phyloP scores from a whole-genome alignment of 2,888 invertebrate genomes.

The Ophion obscuratus region DNA sequence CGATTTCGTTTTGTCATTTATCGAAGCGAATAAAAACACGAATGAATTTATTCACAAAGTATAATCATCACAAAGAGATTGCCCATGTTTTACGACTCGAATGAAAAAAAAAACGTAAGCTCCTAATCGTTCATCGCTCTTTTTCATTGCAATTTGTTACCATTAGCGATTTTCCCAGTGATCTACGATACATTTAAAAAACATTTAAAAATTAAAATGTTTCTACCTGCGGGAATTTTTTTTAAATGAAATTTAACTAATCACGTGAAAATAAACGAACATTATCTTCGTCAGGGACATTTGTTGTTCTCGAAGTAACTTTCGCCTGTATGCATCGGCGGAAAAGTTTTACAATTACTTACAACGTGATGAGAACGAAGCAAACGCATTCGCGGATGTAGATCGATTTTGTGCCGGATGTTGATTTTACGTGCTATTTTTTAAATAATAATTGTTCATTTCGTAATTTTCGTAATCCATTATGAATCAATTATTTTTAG shows the following conservation, averaged over 20 bases:
- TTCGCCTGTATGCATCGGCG: too few species aligned
- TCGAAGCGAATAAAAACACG: not conserved
- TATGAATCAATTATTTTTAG: not conserved
- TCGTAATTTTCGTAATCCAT: not conserved
- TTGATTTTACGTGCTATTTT: not conserved
- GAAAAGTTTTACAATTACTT: too few species aligned
- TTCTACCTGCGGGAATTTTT: too few species aligned
- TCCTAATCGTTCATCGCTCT: not conserved
- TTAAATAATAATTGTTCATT: not conserved
- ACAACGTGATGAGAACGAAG: too few species aligned
- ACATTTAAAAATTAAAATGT: not conserved
- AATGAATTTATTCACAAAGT: not conserved
- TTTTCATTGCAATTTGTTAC: not conserved
- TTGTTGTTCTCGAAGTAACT: too few species aligned
- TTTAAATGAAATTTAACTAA: too few species aligned
- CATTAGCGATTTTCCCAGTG: not conserved
- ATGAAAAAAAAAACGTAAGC: not conserved
- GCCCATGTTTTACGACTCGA: not conserved
- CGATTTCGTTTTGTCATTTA: slow-evolving; percentile 14
- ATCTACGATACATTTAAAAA: not conserved
- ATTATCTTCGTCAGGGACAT: too few species aligned
- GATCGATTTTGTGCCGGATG: not conserved
- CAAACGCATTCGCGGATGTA: not conserved
- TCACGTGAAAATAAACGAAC: too few species aligned
- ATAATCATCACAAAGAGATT: not conserved